Percentiles rank a stretch among this genome's conserved stretches.
These are phyloP conservation scores for Spialia ferax DNA, from an alignment of 2,888 invertebrate genomes.

Conservation along the genomic window DNA sequence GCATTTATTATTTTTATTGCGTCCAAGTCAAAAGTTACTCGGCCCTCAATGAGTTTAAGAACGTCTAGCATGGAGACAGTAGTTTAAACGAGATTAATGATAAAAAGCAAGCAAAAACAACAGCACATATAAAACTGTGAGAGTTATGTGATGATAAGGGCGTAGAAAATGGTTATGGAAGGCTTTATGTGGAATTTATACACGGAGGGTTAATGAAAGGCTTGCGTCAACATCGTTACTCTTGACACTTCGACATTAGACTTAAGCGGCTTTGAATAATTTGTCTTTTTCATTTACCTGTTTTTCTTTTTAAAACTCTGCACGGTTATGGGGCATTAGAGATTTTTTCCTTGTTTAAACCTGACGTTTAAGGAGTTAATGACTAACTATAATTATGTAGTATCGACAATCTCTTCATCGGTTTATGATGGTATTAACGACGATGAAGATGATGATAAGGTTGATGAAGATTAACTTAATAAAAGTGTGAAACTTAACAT, in stretches of 20 bases:
- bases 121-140: slow-evolving; percentile 30
- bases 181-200: slow-evolving; percentile 15
- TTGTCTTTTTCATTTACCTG: background rate
- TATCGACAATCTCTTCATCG: too few relatives aligned
- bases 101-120: slow-evolving; percentile 37
- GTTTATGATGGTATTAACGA: too few relatives aligned
- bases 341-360: too few relatives aligned
- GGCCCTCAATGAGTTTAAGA: slow-evolving; percentile 47
- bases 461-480: too few relatives aligned
- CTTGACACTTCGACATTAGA: slow-evolving; percentile 7
- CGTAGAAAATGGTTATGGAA: slow-evolving; percentile 22
- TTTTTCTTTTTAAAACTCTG: background rate
- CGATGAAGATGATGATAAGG: too few relatives aligned
- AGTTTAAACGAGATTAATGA: slow-evolving; percentile 46
- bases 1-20: slow-evolving; percentile 56
- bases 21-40: slow-evolving; percentile 61
- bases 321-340: background rate
- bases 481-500: too few relatives aligned
- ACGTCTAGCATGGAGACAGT: slow-evolving; percentile 39
- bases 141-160: slow-evolving; percentile 37
- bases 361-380: too few relatives aligned
- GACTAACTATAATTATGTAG: too few relatives aligned
- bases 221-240: slow-evolving; percentile 12
- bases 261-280: background rate
- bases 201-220: slow-evolving; percentile 13